A percentile compares a stretch with the other conserved stretches of the same genome.
Conservation (phyloP, 1,140 invertebrate species). For the Ganaspis sp. region DNA sequence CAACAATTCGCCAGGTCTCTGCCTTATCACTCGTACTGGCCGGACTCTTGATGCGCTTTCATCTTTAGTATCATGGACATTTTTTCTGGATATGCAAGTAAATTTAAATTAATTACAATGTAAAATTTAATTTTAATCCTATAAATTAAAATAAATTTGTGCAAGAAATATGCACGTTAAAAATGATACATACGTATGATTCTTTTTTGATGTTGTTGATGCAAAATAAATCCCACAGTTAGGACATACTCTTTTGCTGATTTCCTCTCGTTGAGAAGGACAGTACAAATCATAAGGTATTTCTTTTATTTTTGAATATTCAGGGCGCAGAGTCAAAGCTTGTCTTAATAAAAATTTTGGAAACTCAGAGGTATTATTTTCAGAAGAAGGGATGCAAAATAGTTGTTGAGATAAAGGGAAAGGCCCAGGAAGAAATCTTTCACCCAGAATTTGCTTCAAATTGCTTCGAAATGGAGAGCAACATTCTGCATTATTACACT, state of each 20-base stretch:
- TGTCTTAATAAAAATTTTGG: neutral
- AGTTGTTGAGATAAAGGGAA: neutral
- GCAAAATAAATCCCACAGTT: neutral
- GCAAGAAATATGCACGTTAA: too few species aligned
- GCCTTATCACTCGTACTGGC: too few species aligned
- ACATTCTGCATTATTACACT: neutral
- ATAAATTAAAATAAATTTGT: too few species aligned
- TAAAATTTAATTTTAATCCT: too few species aligned
- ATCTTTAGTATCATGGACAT: too few species aligned
- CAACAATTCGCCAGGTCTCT: neutral
- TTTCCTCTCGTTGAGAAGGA: neutral
- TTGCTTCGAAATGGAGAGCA: neutral
- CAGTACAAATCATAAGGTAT: neutral
- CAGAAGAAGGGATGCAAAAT: neutral
- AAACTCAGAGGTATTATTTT: neutral
- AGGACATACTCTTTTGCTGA: neutral
- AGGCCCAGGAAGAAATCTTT: neutral
- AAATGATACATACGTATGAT: too few species aligned
- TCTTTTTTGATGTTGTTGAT: neutral
- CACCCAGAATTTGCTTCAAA: neutral
- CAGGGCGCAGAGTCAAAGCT: neutral
- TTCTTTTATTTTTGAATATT: neutral
- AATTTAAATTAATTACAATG: too few species aligned
- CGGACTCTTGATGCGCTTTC: too few species aligned
- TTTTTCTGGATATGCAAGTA: too few species aligned